These are phyloP conservation scores for Bolborhynchus lineola DNA, from an alignment of 2,113 vertebrate genomes.

Conservation along the genomic window DNA sequence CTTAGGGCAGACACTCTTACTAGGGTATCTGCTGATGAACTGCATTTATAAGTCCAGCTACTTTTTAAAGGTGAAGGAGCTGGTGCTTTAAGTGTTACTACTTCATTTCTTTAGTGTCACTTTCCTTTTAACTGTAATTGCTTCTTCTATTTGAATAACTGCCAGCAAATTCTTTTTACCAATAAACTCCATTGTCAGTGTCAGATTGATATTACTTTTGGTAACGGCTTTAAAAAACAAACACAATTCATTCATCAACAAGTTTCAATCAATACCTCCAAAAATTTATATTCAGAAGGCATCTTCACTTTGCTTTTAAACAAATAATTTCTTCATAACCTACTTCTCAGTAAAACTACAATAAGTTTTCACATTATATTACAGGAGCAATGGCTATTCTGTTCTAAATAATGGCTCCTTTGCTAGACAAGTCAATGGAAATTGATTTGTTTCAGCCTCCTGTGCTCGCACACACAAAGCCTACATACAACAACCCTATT, in stretches of 20 bases:
- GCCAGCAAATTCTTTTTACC: conserved; percentile 4
- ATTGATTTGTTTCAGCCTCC: conserved; percentile 80
- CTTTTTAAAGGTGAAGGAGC: conserved; percentile 53
- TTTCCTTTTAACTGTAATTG: conserved; percentile 29
- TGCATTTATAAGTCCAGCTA: conserved; percentile 50
- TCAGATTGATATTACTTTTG: conserved; percentile 40
- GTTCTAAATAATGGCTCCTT: conserved; percentile 78
- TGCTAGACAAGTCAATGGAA: conserved; percentile 79
- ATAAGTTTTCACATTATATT: conserved; percentile 78
- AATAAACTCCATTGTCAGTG: conserved; percentile 26
- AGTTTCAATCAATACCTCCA: conserved; percentile 52
- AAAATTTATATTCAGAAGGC: conserved; percentile 69
- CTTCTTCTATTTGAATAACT: conserved; percentile 41
- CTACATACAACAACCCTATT: conserved; percentile 71
- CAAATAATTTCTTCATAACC: conserved; percentile 80
- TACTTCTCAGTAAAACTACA: conserved; percentile 75
- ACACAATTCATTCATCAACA: conserved; percentile 34
- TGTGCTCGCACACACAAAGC: conserved; percentile 70
- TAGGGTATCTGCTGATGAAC: conserved; percentile 10
- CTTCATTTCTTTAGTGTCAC: background rate
- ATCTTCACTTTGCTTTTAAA: conserved; percentile 68
- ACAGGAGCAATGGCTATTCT: conserved; percentile 68
- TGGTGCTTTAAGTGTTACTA: conserved; percentile 1
- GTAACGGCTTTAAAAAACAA: conserved; percentile 61
- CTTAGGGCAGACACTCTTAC: background rate